Conservation (phyloP, 2,113 vertebrate species). For the Collichthys lucidus region DNA sequence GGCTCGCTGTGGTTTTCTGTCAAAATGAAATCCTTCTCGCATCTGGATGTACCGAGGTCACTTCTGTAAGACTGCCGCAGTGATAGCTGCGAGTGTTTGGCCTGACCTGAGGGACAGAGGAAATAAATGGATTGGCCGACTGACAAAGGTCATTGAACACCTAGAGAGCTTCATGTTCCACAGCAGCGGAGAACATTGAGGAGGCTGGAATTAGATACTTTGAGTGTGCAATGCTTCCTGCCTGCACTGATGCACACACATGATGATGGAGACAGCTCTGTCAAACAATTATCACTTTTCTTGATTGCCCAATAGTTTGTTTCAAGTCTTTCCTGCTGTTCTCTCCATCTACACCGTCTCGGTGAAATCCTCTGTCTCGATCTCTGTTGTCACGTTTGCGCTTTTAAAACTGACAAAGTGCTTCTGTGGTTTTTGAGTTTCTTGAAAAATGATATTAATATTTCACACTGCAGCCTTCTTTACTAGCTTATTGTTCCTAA, state of each 20-base stretch:
- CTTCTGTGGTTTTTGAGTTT: background rate
- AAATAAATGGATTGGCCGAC: background rate
- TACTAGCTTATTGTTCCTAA: background rate
- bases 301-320: background rate
- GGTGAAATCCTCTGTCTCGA: background rate
- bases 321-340: background rate
- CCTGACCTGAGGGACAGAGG: background rate
- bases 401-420: constrained; percentile 27
- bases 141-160: constrained; percentile 17
- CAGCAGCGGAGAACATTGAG: constrained; percentile 8
- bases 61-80: background rate
- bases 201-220: background rate
- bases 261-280: constrained; percentile 3
- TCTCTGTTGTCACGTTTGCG: constrained; percentile 5
- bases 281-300: constrained; percentile 1
- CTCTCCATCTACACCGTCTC: background rate
- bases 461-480: background rate
- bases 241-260: background rate
- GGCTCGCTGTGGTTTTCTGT: background rate
- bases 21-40: background rate
- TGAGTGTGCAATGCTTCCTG: background rate
- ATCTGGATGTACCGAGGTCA: background rate
- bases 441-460: constrained; percentile 13
- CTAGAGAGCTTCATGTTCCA: constrained; percentile 5
- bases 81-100: constrained; percentile 18